Base-by-base conservation (phyloP, 2,888 invertebrate genomes). In the Drosophila kanekoi region DNA sequence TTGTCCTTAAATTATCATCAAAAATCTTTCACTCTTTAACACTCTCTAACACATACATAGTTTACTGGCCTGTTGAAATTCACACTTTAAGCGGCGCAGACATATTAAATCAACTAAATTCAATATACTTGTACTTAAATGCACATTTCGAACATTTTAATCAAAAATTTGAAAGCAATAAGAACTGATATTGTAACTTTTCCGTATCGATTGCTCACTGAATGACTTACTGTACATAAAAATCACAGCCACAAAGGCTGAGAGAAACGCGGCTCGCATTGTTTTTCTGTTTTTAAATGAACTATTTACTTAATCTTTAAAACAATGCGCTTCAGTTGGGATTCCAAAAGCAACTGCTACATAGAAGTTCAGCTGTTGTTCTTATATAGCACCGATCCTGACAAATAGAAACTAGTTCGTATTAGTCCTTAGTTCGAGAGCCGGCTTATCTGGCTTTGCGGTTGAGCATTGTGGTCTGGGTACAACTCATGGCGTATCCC, bases 191-290 rank as follows among this genome's bases (percentile, higher is more conserved):
- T 8, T 28, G 28, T 8, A 8, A 28, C 28, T 28, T 8, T 28
- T 28, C 8, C 8, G 8, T 8, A 2, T 8, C 8, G 2, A 28
- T 8, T 8, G 28, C 8, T 40, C 28, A 48, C 4, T 10, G 45
- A 1, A 9, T 5, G 4, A 44, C 63, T 49, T 38, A 59, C 63
- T 37, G 13, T 44, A 32, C 1, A 28, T 8, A 28, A 59, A 13
- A n/a, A 49, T 13, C 28, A 38, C 32, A 63, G 60, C 48, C 43
- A 38, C 14, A 38, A 58, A 4, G 28, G 37, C 16, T 18, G 14
- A 43, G 28, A 0, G 14, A 10, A 20, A 6, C 16, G 14, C 6
- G 1, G n/a, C 3, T n/a, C 16, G 4, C 63, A 58, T 58, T 47
- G 41, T 23, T 1, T 8, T n/a, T 5, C 0, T 3, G 28, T 28